Percentiles rank a stretch among this genome's conserved stretches.
Conservation (phyloP, 92 coral and sea anemone species). For the Parazoanthus swiftii region DNA sequence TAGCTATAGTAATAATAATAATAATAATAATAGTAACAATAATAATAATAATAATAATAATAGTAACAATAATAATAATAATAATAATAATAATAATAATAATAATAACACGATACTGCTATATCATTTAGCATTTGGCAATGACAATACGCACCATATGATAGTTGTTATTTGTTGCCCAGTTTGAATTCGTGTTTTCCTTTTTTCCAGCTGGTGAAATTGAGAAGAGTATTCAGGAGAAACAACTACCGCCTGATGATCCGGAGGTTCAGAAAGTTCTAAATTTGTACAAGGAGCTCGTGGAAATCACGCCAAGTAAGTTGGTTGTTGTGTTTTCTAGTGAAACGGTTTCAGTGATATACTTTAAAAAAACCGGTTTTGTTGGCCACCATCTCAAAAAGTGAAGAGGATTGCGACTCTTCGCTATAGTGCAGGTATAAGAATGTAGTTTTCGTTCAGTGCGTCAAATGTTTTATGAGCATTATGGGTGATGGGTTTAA, state of each 20-base stretch:
- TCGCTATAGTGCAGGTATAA: not conserved
- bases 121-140: not conserved
- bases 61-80: no score
- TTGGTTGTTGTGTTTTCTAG: not conserved
- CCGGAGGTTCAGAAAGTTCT: slow-evolving; percentile 17
- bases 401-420: not conserved
- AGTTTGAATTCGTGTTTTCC: not conserved
- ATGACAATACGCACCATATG: not conserved
- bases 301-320: slow-evolving; percentile 24
- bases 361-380: not conserved
- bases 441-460: no score
- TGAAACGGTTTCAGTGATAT: not conserved
- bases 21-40: no score
- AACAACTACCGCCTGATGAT: not conserved
- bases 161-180: not conserved
- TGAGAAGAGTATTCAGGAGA: slow-evolving; percentile 11
- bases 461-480: no score
- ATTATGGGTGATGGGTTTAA: no score
- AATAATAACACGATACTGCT: no score
- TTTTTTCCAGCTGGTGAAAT: slow-evolving; percentile 28
- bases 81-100: no score
- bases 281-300: slow-evolving; percentile 20
- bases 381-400: no score
- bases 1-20: no score
- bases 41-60: no score